Evolutionary conservation across 2,113 vertebrate genomes (phyloP).

Genomic region (Cinclus mexicanus): DNA sequence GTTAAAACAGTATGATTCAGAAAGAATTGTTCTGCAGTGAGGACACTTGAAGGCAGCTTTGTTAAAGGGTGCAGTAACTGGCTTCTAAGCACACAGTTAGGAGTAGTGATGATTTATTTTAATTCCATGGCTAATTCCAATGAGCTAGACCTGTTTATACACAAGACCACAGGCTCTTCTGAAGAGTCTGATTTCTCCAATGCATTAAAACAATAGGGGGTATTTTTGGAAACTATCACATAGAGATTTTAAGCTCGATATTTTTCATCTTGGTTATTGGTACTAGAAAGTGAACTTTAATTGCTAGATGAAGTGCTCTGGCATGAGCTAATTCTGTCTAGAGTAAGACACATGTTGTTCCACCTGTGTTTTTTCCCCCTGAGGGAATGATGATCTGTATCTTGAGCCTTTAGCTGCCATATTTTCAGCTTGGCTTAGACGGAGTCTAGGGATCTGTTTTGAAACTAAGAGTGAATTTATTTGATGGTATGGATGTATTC

Average conservation of each 20-base stretch:
- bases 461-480: neutral
- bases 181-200: neutral
- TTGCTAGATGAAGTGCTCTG: neutral
- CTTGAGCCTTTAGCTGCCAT: neutral
- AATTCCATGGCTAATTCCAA: neutral
- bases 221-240: neutral
- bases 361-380: neutral
- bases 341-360: neutral
- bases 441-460: neutral
- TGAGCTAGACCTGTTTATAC: neutral
- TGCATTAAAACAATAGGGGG: neutral
- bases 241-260: neutral
- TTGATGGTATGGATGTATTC: neutral
- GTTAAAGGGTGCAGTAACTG: neutral
- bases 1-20: neutral
- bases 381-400: neutral
- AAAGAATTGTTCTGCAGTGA: neutral
- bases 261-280: neutral
- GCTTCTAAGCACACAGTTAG: neutral
- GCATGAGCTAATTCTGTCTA: neutral
- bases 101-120: neutral
- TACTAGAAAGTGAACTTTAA: neutral
- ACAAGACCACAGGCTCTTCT: neutral
- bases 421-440: neutral
- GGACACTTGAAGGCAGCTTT: neutral